Evolutionary conservation across 1,140 invertebrate species (phyloP), one percentile per base, ranked within the genome.

Genomic region (Drosophila littoralis): DNA sequence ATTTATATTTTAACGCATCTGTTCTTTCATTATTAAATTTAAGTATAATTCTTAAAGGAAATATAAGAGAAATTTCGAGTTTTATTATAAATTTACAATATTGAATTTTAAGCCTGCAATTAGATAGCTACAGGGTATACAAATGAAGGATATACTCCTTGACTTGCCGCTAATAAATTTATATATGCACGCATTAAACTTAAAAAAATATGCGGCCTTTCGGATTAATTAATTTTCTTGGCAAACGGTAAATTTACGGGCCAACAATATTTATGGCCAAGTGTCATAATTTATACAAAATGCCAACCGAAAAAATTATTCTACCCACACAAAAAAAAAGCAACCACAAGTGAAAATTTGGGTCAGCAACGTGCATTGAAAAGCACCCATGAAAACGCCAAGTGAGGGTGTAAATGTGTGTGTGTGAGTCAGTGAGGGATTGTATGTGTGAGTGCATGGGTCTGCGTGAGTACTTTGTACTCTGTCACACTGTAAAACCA

Each of bases 311-410:
- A 36, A 54, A 59, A 57, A 32, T 66, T 52, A 68, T 38, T 38
- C 15, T 67, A 66, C 81, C 79, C 67, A 52, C 64, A 48, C 65
- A 71, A 45, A 12, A 63, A 38, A 17, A 48, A 59, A 52, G 71
- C 63, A 57, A 61, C 48, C 22, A 77, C 57, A 69, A 63, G 48
- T 38, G 52, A 15, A 77, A 81, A 89, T 88, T 77, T 89, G 79
- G 83, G 83, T 88, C 83, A 88, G 79, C 79, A 66, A 77, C 79
- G 60, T 86, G 83, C 83, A 88, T 83, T 88, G 72, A 69, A 85
- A 86, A 88, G 63, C 77, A 77, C 46, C 61, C 76, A 75, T 65
- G 67, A 70, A 77, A 78, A 77, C 64, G 63, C 33, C 60, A 77
- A 72, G n/a, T n/a, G n/a, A n/a, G n/a, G n/a, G 15, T 54, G 13